Base-by-base conservation (phyloP, 2,888 invertebrate genomes). In the Pseudococcus viburni region DNA sequence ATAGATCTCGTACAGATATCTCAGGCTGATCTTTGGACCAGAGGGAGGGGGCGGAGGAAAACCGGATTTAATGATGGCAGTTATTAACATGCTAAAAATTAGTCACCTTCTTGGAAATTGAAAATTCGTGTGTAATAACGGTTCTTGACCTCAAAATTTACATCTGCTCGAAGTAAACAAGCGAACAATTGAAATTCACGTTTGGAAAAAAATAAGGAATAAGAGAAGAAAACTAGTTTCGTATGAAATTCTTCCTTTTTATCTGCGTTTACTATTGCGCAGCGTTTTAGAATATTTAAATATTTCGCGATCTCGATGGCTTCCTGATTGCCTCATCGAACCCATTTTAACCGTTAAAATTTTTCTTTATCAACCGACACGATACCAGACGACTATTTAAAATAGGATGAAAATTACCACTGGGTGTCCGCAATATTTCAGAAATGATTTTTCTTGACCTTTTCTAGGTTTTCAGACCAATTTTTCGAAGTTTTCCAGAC, bases 41-140 rank as follows among this genome's bases (percentile, higher is more conserved):
- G 22, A 22, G 64, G 22, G 15, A 19, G 22, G 19, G 64, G n/a
- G 59, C n/a, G 19, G 22, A 64, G 22, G 9, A 83, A 83, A 42
- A 83, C 80, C 80, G 80, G 46, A 83, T 46, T 42, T 19, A n/a
- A 46, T n/a, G 80, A 42, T 39, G 42, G 80, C n/a, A 80, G 22
- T 26, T 39, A 80, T 80, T 80, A 80, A 33, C 33, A 80, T 80
- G 42, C 42, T 83, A 83, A 83, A 83, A 83, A 83, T 83, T 83
- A 83, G 80, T 83, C 80, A 83, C 80, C 80, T 83, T 83, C 80
- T 83, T 46, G 80, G 80, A 83, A 83, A 83, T 46, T 83, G 46
- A 42, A 46, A 83, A 83, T 83, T 83, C 80, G 80, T 46, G 64
- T 12, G 39, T 77, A 77, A 42, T 77, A 83, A 83, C 80, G 80